phyloP scores from a whole-genome alignment of 2,113 vertebrate genomes.

The Melanotaenia duboulayi region DNA sequence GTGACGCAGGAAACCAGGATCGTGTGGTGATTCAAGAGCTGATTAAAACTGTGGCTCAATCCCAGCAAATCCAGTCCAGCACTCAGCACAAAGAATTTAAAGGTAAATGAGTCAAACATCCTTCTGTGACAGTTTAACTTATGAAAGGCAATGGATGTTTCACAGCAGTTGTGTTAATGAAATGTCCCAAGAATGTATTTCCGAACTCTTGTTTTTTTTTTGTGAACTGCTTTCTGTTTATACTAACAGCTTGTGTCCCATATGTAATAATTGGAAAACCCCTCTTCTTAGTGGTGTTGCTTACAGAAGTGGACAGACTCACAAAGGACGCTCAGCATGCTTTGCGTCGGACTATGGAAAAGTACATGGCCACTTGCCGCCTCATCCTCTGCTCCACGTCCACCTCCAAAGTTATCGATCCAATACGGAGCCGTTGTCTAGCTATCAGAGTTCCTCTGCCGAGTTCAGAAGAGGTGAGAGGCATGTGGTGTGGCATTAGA shows the following conservation, averaged over 20 bases:
- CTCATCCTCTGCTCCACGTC: slow-evolving; percentile 95
- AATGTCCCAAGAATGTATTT: not conserved
- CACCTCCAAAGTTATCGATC: slow-evolving; percentile 95
- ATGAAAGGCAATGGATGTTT: too few species aligned
- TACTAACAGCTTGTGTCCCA: not conserved
- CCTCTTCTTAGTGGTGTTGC: slow-evolving; percentile 88
- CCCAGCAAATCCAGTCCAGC: slow-evolving; percentile 96
- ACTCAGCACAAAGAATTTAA: slow-evolving; percentile 97
- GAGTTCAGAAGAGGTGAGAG: slow-evolving; percentile 89
- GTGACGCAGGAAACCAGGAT: slow-evolving; percentile 94
- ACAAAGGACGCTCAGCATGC: slow-evolving; percentile 98
- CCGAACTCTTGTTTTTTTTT: not conserved
- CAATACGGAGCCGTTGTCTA: slow-evolving; percentile 94
- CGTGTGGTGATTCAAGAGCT: slow-evolving; percentile 97
- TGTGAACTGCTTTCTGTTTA: not conserved
- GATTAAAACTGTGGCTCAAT: slow-evolving; percentile 96
- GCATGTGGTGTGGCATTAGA: not conserved
- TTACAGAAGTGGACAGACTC: slow-evolving; percentile 96
- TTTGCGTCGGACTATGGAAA: slow-evolving; percentile 97
- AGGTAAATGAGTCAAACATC: slow-evolving; percentile 78
- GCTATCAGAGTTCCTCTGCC: slow-evolving; percentile 93
- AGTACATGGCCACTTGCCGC: slow-evolving; percentile 96
- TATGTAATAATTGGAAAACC: not conserved
- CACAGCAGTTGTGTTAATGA: not conserved
- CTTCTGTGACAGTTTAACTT: not conserved